A percentile compares a stretch with the other conserved stretches of the same genome.
Conservation (phyloP, 2,797 vertebrate species). For the Orientallactaga sibirica region DNA sequence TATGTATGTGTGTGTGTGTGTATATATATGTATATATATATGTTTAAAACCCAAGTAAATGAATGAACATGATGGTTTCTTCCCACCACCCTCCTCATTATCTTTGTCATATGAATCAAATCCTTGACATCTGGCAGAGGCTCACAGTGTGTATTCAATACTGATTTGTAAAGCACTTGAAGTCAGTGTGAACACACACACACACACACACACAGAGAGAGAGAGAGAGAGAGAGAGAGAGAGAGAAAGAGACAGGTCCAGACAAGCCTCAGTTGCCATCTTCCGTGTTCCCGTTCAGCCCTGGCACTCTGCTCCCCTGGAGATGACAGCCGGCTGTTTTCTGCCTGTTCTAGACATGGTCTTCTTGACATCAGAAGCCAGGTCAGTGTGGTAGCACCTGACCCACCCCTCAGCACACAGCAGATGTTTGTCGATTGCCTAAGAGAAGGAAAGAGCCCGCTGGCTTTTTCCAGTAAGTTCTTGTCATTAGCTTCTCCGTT, state of each 20-base stretch:
- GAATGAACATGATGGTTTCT: neutral
- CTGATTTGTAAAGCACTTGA: neutral
- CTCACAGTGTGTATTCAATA: constrained; percentile 17
- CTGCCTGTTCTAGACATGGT: neutral
- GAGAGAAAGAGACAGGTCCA: neutral
- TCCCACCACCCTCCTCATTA: neutral
- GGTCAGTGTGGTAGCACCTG: neutral
- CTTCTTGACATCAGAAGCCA: neutral
- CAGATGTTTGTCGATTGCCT: neutral
- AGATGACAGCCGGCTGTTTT: neutral
- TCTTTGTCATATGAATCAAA: neutral
- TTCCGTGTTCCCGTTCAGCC: neutral
- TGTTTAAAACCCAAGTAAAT: too few relatives aligned
- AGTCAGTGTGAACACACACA: neutral
- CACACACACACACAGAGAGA: too few relatives aligned
- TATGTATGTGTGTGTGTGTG: too few relatives aligned
- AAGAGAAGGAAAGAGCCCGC: neutral
- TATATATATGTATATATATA: too few relatives aligned
- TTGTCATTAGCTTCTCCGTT: neutral
- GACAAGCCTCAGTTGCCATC: neutral
- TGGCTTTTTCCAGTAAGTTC: constrained; percentile 18
- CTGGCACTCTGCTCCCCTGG: neutral
- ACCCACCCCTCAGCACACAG: neutral
- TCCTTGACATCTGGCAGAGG: neutral
- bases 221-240: too few relatives aligned